These are phyloP conservation scores for Cyanistes caeruleus DNA, from an alignment of 2,113 vertebrate genomes.

Conservation along the genomic window DNA sequence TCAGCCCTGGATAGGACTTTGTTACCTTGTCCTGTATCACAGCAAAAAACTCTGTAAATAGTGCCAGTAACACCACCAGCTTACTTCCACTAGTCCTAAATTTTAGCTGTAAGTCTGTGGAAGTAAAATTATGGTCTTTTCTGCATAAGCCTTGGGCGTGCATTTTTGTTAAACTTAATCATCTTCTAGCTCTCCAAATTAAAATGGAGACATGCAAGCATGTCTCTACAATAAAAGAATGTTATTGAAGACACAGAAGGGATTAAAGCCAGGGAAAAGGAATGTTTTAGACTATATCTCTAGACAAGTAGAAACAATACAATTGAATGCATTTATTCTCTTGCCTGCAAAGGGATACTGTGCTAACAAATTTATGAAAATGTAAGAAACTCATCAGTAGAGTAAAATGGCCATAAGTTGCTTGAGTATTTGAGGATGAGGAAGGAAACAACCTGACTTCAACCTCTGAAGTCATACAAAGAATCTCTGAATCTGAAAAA, in stretches of 20 bases:
- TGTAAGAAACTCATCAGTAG: not conserved
- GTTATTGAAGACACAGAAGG: not conserved
- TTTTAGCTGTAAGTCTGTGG: not conserved
- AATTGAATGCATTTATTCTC: not conserved
- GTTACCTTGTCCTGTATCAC: not conserved
- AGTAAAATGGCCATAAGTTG: not conserved
- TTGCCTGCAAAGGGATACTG: not conserved
- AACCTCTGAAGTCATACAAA: not conserved
- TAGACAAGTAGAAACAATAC: not conserved
- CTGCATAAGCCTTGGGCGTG: fast-evolving
- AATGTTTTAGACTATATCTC: too few relatives aligned
- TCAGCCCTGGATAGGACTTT: not conserved
- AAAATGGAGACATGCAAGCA: not conserved
- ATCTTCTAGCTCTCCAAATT: not conserved
- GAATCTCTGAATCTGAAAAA: not conserved
- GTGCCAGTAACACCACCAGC: not conserved
- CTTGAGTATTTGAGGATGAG: not conserved
- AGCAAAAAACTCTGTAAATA: not conserved
- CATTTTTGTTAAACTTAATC: not conserved
- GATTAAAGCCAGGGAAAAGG: not conserved
- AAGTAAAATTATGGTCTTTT: not conserved
- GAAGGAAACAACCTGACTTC: not conserved
- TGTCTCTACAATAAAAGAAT: not conserved
- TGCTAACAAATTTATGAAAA: not conserved
- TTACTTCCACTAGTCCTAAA: not conserved